phyloP scores from a whole-genome alignment of 1,140 invertebrate genomes.

The Maniola jurtina region DNA sequence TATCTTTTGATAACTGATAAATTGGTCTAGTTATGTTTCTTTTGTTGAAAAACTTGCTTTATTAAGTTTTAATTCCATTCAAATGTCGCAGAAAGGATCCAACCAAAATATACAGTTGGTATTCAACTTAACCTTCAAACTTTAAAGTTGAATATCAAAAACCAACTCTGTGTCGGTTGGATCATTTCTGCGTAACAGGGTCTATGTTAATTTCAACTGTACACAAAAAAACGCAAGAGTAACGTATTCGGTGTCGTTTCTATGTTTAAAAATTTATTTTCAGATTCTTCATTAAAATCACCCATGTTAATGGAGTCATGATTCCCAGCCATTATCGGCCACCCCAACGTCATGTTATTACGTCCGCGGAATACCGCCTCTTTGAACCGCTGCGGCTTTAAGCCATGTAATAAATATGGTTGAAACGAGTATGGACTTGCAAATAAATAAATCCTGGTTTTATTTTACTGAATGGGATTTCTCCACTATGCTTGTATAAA shows the following conservation, averaged over 20 bases:
- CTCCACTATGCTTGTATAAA: neutral
- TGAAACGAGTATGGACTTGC: neutral
- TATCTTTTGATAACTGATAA: too few relatives aligned
- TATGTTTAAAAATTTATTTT: constrained; percentile 7
- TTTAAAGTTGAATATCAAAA: too few relatives aligned
- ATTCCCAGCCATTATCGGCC: constrained; percentile 25
- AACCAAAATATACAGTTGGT: too few relatives aligned
- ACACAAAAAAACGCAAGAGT: neutral
- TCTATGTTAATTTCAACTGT: too few relatives aligned
- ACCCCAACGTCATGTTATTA: constrained; percentile 35
- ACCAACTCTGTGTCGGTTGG: too few relatives aligned
- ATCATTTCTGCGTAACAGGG: too few relatives aligned
- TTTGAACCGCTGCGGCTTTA: constrained; percentile 29
- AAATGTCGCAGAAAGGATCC: too few relatives aligned
- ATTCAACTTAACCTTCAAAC: too few relatives aligned
- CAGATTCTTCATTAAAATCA: constrained; percentile 28
- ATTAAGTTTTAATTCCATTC: too few relatives aligned
- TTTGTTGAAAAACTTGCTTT: too few relatives aligned
- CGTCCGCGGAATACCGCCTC: constrained; percentile 28
- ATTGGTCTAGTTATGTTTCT: too few relatives aligned
- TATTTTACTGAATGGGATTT: constrained; percentile 4
- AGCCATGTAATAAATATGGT: constrained; percentile 19
- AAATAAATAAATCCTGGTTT: neutral
- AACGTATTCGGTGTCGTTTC: neutral
- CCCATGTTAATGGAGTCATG: constrained; percentile 28